Conservation (phyloP, 2,113 vertebrate species). For the Melanostigma gelatinosum region DNA sequence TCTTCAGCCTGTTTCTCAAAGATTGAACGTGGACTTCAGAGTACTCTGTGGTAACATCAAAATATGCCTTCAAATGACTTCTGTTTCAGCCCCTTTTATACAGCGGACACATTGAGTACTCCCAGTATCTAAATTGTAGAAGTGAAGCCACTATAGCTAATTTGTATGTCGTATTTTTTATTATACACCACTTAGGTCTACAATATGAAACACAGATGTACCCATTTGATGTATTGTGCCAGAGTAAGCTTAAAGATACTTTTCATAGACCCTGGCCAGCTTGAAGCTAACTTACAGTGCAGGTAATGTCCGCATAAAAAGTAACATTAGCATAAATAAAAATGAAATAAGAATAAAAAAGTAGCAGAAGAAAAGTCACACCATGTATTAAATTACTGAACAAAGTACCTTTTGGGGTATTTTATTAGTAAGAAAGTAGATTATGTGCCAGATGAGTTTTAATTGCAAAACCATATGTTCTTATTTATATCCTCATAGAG, state of each 20-base stretch:
- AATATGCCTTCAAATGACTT: slow-evolving; percentile 9
- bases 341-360: neutral
- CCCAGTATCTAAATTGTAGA: neutral
- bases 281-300: neutral
- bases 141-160: neutral
- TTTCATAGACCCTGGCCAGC: neutral
- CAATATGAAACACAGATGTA: neutral
- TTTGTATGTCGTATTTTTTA: neutral
- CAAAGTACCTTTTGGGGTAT: neutral
- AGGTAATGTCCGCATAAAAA: neutral
- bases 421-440: neutral
- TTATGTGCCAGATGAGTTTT: neutral
- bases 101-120: neutral
- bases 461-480: neutral
- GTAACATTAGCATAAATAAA: neutral
- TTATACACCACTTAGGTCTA: neutral
- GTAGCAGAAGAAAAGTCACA: neutral
- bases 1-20: slow-evolving; percentile 6
- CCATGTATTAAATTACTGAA: neutral
- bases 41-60: neutral
- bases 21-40: neutral
- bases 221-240: neutral
- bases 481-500: neutral
- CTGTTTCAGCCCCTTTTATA: neutral
- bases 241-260: neutral